A percentile compares a stretch with the other conserved stretches of the same genome.
phyloP scores from a whole-genome alignment of 2,888 invertebrate genomes.

The Papilio protenor region DNA sequence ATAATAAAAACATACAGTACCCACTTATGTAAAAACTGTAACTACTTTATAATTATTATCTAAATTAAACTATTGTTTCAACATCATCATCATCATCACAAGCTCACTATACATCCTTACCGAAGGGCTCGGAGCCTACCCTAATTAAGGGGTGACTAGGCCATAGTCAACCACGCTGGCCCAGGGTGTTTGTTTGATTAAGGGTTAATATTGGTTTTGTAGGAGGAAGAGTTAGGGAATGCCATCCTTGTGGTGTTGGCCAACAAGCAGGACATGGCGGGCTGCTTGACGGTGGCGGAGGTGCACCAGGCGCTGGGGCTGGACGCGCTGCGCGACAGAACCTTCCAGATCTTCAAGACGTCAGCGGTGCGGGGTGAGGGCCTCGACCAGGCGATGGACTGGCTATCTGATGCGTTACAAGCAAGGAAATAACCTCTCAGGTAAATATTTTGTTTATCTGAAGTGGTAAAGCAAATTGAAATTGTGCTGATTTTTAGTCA shows the following conservation, averaged over 20 bases:
- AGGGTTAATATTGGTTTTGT: conserved; percentile 47
- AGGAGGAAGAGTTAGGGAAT: conserved; percentile 98
- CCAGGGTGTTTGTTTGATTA: too few species aligned
- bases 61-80: too few species aligned
- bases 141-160: too few species aligned
- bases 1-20: too few species aligned
- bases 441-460: conserved; percentile 36
- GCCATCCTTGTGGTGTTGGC: conserved; percentile 98
- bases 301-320: conserved; percentile 98
- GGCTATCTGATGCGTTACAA: conserved; percentile 96
- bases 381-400: conserved; percentile 99
- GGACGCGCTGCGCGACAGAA: conserved; percentile 97
- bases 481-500: too few species aligned
- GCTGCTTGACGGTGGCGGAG: conserved; percentile 98
- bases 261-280: conserved; percentile 99
- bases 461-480: not conserved
- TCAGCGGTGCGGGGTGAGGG: conserved; percentile 99
- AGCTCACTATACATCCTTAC: too few species aligned
- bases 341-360: conserved; percentile 99
- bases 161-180: too few species aligned
- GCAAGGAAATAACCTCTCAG: conserved; percentile 90
- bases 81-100: too few species aligned
- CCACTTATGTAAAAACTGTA: too few species aligned
- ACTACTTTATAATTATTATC: too few species aligned
- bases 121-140: too few species aligned